These are phyloP conservation scores for Scomber colias DNA, from an alignment of 2,113 vertebrate species.

Conservation along the genomic window DNA sequence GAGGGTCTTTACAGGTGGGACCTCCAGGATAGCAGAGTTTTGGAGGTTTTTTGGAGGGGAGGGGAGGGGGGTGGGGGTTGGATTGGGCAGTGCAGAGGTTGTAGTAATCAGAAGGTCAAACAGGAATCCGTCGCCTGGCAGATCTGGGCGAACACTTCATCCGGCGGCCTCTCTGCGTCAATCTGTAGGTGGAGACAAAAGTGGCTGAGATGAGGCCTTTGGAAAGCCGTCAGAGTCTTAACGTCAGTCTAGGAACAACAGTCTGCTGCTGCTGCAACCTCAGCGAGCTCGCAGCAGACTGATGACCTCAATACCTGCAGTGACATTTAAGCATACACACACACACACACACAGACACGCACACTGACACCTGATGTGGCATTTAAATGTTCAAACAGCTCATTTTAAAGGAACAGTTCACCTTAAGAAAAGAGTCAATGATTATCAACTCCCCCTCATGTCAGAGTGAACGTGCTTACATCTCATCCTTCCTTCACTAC, in stretches of 20 bases:
- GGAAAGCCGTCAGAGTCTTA: neutral
- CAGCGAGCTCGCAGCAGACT: conserved; percentile 7
- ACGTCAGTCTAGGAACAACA: neutral
- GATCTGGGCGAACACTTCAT: conserved; percentile 91
- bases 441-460: neutral
- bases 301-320: conserved; percentile 33
- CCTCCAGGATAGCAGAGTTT: conserved; percentile 20
- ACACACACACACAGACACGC: conserved; percentile 8
- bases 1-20: conserved; percentile 18
- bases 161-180: conserved; percentile 90
- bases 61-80: neutral
- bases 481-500: no score
- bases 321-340: conserved; percentile 50
- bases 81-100: neutral
- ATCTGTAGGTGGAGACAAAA: conserved; percentile 82
- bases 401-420: conserved; percentile 27
- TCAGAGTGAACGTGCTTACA: neutral
- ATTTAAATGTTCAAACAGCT: conserved; percentile 56
- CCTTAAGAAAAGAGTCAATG: neutral
- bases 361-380: conserved; percentile 40
- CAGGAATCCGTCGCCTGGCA: conserved; percentile 87
- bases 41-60: no score
- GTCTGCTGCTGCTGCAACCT: neutral
- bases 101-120: conserved; percentile 75
- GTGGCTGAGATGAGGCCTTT: conserved; percentile 16